phyloP scores from a whole-genome alignment of 2,797 vertebrate species.

The Schizopygopsis malacanthus region DNA sequence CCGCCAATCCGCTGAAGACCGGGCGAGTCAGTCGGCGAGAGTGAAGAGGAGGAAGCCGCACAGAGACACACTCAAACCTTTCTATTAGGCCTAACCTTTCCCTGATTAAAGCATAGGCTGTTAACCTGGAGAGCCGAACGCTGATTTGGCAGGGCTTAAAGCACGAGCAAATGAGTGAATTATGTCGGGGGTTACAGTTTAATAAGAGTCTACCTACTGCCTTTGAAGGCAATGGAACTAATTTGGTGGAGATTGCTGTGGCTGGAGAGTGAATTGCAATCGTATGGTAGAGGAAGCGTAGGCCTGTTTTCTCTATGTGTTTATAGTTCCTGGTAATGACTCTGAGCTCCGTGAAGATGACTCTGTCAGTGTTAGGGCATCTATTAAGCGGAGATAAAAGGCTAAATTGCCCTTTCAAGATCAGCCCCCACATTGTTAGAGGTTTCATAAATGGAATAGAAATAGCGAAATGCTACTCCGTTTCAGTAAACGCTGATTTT shows the following conservation, averaged over 20 bases:
- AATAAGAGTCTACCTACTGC: conserved; percentile 83
- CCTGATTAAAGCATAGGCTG: conserved; percentile 70
- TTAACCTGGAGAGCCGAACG: conserved; percentile 73
- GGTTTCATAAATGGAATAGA: conserved; percentile 40
- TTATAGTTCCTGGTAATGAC: conserved; percentile 58
- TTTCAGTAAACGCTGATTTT: conserved; percentile 25
- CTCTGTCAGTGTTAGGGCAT: conserved; percentile 59
- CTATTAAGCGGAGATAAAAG: conserved; percentile 63
- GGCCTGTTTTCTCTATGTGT: conserved; percentile 55
- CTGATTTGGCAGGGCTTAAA: conserved; percentile 78
- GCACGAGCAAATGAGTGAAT: conserved; percentile 75
- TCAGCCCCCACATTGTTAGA: conserved; percentile 52
- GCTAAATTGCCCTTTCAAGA: conserved; percentile 64
- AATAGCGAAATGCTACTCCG: conserved; percentile 38
- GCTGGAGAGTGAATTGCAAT: conserved; percentile 81
- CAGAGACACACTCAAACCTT: conserved; percentile 64
- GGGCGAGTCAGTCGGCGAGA: conserved; percentile 55
- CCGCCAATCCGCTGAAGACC: conserved; percentile 63
- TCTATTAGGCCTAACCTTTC: conserved; percentile 75
- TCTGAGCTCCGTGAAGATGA: conserved; percentile 62
- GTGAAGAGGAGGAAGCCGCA: conserved; percentile 36
- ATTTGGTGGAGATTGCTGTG: conserved; percentile 84
- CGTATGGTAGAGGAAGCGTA: conserved; percentile 71
- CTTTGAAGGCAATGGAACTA: conserved; percentile 86
- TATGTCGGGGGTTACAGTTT: conserved; percentile 78